Evolutionary conservation across 35 echinoderm and acorn worm species (phyloP).

Genomic region (Anneissia japonica): DNA sequence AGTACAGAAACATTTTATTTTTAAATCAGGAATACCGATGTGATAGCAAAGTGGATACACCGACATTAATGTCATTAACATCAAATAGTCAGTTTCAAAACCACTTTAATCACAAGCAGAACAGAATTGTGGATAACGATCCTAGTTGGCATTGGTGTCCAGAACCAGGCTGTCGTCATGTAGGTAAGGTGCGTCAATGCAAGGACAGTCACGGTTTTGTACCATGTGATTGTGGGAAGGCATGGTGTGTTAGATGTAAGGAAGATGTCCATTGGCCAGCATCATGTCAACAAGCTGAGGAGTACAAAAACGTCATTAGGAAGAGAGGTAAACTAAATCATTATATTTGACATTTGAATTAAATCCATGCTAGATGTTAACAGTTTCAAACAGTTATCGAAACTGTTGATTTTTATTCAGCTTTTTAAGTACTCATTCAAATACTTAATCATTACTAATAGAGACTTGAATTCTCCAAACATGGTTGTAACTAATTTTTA

Average conservation of each 20-base stretch:
- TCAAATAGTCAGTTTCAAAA: conserved; percentile 30
- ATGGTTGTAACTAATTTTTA: too few relatives aligned
- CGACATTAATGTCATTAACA: conserved; percentile 55
- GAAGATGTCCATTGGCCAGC: conserved; percentile 90
- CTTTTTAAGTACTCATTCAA: too few relatives aligned
- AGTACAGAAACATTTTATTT: background rate
- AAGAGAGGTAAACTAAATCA: too few relatives aligned
- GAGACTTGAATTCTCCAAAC: too few relatives aligned
- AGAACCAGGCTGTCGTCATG: conserved; percentile 42
- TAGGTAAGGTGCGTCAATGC: background rate
- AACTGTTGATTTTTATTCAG: too few relatives aligned
- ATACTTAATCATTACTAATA: too few relatives aligned
- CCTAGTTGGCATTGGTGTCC: conserved; percentile 63
- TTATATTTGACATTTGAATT: too few relatives aligned
- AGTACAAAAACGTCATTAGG: conserved; percentile 33
- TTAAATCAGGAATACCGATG: conserved; percentile 64
- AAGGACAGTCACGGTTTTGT: conserved; percentile 19
- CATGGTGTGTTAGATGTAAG: conserved; percentile 79
- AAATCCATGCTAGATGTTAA: too few relatives aligned
- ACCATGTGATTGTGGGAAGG: conserved; percentile 68
- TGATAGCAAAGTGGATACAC: conserved; percentile 40
- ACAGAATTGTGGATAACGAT: conserved; percentile 42
- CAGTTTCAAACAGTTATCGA: too few relatives aligned
- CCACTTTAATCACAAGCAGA: conserved; percentile 22
- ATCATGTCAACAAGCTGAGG: conserved; percentile 67